Evolutionary conservation across 1,140 invertebrate species (phyloP), one percentile per base, ranked within the genome.

Genomic region (Aculops lycopersici): DNA sequence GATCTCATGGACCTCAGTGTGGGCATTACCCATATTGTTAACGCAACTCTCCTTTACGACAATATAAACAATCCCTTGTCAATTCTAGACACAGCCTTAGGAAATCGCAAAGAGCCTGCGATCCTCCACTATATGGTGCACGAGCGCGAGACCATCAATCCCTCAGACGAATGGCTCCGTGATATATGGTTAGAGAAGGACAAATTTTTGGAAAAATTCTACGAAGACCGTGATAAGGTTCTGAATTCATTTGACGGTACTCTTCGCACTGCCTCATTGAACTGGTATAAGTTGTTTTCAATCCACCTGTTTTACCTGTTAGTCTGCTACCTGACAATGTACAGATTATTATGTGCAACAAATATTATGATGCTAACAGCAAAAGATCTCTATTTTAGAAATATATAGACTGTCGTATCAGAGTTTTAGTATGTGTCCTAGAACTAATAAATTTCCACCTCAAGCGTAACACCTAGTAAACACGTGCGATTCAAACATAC

Each of bases 1-100:
- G 68, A 47, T 2, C 18, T 44, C 4, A 16, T 40, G 14, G 40
- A 41, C n/a, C 16, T 14, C 13, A 8, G 14, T n/a, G 3, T 47
- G 1, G 24, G 35, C 13, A 38, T 47, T 3, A 47, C 45, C 3
- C 45, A 46, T 42, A 18, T 47, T 4, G 43, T 47, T 20, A 43
- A 47, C 39, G 31, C 39, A 15, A 47, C 43, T n/a, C 40, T 47
- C 16, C 16, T 41, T 19, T 47, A 47, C 21, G 36, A 41, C 19
- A 21, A 41, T 18, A 14, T 35, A 2, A 39, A 45, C 8, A 36
- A 44, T 15, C 36, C 44, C 4, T 20, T 41, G 8, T 39, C 40
- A 19, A 47, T 47, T 15, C 3, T 44, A 15, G 43, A 47, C 31
- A 47, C 45, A 24, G 20, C 31, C 4, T 15, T 17, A n/a, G 45